phyloP scores from a whole-genome alignment of 2,888 invertebrate genomes.

The Tiliacea aurago region DNA sequence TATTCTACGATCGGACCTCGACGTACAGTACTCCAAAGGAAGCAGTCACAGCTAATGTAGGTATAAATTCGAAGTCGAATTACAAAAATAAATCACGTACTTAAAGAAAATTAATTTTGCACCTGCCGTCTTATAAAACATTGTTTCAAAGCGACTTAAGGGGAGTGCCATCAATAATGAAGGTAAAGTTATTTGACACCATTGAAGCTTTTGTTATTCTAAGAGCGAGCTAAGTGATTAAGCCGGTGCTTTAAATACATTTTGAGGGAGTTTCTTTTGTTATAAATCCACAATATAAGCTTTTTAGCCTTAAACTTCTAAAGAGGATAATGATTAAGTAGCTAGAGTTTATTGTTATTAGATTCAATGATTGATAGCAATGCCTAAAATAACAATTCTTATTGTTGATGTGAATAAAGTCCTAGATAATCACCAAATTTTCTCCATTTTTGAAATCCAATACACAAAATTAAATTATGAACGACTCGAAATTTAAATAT shows the following conservation, averaged over 20 bases:
- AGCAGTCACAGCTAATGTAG: neutral
- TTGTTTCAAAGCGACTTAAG: constrained; percentile 30
- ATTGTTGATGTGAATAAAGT: neutral
- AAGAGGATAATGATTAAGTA: neutral
- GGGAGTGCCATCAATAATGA: constrained; percentile 48
- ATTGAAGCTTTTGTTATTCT: constrained; percentile 30
- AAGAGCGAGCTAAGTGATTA: constrained; percentile 24
- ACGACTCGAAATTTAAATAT: neutral
- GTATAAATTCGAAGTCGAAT: neutral
- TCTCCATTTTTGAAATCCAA: neutral
- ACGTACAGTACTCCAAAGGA: too few relatives aligned
- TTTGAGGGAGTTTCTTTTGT: constrained; percentile 4
- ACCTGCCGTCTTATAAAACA: constrained; percentile 39
- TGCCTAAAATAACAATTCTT: neutral
- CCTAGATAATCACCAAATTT: neutral
- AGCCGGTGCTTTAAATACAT: neutral
- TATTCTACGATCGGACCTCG: too few relatives aligned
- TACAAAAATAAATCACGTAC: constrained; percentile 31
- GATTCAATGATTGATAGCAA: too few relatives aligned
- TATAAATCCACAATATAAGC: neutral
- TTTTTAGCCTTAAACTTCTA: neutral
- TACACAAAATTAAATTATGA: neutral
- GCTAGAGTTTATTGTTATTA: neutral
- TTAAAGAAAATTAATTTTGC: constrained; percentile 48
- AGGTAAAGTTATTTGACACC: constrained; percentile 28